A percentile compares a stretch with the other conserved stretches of the same genome.
Evolutionary conservation across 2,113 vertebrate genomes (phyloP).

Genomic region (Phylloscopus whistleri): DNA sequence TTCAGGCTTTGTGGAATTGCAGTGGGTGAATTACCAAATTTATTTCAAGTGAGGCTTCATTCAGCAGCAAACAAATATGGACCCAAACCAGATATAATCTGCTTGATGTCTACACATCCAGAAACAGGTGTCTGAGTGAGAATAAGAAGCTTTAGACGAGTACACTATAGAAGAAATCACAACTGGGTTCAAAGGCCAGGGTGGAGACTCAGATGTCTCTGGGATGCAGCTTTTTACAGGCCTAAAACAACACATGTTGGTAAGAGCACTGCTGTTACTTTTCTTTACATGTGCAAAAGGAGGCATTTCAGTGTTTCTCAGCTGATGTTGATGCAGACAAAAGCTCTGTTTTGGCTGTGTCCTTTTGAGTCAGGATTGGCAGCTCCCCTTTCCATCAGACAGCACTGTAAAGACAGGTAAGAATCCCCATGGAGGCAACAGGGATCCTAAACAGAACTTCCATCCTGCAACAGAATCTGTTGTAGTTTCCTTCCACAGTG

Average conservation of each 20-base stretch:
- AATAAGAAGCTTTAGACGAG: not conserved
- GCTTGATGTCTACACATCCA: not conserved
- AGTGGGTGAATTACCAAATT: not conserved
- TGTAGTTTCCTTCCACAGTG: conserved; percentile 33
- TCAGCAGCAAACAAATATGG: not conserved
- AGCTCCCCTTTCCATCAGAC: not conserved
- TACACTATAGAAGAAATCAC: not conserved
- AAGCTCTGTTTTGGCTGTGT: not conserved
- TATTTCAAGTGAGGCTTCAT: not conserved
- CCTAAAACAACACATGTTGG: not conserved
- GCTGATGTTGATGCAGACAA: not conserved
- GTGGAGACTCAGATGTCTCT: not conserved
- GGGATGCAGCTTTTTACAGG: not conserved
- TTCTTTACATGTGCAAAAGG: not conserved
- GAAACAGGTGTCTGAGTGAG: not conserved
- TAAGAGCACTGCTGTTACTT: not conserved
- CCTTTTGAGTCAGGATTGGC: not conserved
- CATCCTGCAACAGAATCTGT: not conserved
- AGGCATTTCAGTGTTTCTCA: not conserved
- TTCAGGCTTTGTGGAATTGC: not conserved
- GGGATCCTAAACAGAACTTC: not conserved
- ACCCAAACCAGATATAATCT: not conserved
- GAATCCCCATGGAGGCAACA: not conserved
- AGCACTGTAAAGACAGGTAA: not conserved
- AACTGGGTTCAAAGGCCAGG: not conserved